phyloP scores from a whole-genome alignment of 1,140 invertebrate genomes.

The Aphelenchoides avenae region DNA sequence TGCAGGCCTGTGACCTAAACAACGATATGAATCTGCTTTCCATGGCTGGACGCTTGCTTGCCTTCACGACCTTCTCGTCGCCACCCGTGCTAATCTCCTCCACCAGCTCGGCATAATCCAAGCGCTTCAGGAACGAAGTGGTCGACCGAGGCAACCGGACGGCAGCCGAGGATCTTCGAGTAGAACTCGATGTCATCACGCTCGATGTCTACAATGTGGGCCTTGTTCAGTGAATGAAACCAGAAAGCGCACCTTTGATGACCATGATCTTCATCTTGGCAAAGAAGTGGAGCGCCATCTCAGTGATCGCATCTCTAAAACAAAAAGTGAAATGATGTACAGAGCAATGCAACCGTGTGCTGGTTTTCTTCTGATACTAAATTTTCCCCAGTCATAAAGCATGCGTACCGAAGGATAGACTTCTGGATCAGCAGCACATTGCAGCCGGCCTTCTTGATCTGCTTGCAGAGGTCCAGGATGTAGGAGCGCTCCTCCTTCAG shows the following conservation, averaged over 20 bases:
- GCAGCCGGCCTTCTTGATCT: conserved; percentile 96
- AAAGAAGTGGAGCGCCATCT: conserved; percentile 92
- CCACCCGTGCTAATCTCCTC: conserved; percentile 85
- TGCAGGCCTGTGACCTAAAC: conserved; percentile 89
- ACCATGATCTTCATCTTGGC: conserved; percentile 99
- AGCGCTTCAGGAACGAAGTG: conserved; percentile 89
- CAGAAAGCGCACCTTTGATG: no score
- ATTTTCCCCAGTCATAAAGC: conserved; percentile 3
- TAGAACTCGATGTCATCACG: conserved; percentile 95
- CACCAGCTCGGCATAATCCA: conserved; percentile 82
- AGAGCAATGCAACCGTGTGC: neutral
- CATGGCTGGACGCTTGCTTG: conserved; percentile 56
- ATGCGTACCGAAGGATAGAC: conserved; percentile 79
- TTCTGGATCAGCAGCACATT: conserved; percentile 97
- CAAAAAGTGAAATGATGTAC: neutral
- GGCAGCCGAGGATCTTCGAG: conserved; percentile 86
- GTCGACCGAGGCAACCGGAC: conserved; percentile 95
- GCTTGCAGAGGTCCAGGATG: conserved; percentile 96
- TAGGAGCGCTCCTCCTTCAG: conserved; percentile 96
- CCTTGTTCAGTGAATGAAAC: no score
- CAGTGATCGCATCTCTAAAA: conserved; percentile 80
- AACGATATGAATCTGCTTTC: conserved; percentile 63
- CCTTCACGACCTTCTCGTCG: conserved; percentile 83
- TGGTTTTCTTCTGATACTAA: conserved; percentile 11
- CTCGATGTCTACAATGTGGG: no score